Base-by-base conservation (phyloP, 92 coral and sea anemone species). In the Nematostella vectensis region DNA sequence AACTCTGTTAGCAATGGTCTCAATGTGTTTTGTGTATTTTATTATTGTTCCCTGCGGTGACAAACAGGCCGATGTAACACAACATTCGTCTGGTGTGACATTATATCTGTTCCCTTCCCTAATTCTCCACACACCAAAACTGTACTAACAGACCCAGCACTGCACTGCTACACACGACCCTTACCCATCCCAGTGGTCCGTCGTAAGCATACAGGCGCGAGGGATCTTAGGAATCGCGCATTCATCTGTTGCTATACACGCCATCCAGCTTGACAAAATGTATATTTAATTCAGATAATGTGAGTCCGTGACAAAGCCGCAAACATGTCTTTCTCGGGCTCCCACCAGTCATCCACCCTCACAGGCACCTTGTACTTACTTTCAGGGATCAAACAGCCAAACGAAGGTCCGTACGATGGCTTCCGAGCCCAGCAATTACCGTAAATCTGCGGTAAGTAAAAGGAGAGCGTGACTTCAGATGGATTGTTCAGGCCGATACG, bases 101-200 rank as follows among this genome's bases (percentile, higher is more conserved):
- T 17, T 59, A 59, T 27, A 31, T 66, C 72, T 66, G 72, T 66
- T 66, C 44, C 56, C 47, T 66, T 44, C 30, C 28, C 43, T 40
- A 36, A 43, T 13, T 11, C 44, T 19, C 3, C 45, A 4, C 22
- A 43, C 2, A 4, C 8, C 42, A 3, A 27, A 43, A 42, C 27
- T 25, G 25, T 13, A 9, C 1, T 25, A 66, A 66, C 38, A 55
- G 55, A 27, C 17, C 31, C 3, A 66, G 37, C 44, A 42, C 57
- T 55, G 54, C 48, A 66, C 55, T 55, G 9, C 43, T 23, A 10
- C 36, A 21, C n/a, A 16, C 42, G 4, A 28, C 4, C 10, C 4
- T 28, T 29, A 22, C 55, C 55, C 23, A 66, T 66, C 55, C 55
- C 22, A 45, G 63, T 23, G 33, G 15, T 55, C 29, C 24, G 39